Conservation (phyloP, 2,888 invertebrate genomes). For the Trisateles emortualis region DNA sequence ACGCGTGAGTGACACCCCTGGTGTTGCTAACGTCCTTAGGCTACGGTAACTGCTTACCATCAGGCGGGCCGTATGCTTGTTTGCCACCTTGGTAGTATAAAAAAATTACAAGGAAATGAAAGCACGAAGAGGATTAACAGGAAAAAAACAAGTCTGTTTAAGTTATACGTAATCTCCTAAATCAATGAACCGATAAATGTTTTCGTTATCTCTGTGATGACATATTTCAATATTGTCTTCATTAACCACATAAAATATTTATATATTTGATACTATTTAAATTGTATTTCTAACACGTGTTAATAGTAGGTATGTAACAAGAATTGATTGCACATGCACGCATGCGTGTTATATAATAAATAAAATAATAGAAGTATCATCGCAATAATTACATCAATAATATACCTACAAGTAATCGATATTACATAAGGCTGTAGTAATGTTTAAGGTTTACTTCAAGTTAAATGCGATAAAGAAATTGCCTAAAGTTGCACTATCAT, state of each 20-base stretch:
- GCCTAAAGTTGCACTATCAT: too few relatives aligned
- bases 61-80: too few relatives aligned
- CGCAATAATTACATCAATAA: slow-evolving; percentile 1
- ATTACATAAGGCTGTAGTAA: not conserved
- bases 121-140: too few relatives aligned
- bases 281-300: too few relatives aligned
- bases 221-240: slow-evolving; percentile 5
- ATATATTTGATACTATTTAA: not conserved
- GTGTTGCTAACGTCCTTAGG: too few relatives aligned
- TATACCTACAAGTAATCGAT: not conserved
- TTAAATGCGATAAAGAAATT: not conserved
- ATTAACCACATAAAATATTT: not conserved
- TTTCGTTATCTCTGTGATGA: slow-evolving; percentile 6
- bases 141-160: not conserved
- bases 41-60: too few relatives aligned
- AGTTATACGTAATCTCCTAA: slow-evolving; percentile 4
- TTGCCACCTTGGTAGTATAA: too few relatives aligned
- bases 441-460: not conserved
- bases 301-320: too few relatives aligned
- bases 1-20: too few relatives aligned
- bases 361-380: too few relatives aligned
- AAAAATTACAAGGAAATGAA: too few relatives aligned
- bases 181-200: slow-evolving; percentile 7
- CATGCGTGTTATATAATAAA: too few relatives aligned
- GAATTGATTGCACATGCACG: not conserved